Base-by-base conservation (phyloP, 2,888 invertebrate species). In the Drosophila mercatorum region DNA sequence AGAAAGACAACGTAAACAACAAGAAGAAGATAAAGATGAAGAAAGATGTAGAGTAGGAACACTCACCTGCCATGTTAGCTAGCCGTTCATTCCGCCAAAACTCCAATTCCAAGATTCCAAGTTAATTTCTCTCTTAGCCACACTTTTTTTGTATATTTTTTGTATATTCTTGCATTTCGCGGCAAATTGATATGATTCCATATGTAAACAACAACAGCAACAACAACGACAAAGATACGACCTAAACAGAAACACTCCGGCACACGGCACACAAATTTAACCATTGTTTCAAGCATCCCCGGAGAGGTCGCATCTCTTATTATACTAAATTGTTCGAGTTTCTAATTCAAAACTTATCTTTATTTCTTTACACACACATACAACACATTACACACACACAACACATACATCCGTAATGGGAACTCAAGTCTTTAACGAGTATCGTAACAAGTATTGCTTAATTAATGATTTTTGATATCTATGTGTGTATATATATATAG, bases 1-100 rank as follows among this genome's bases (percentile, higher is more conserved):
- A 57, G 41, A 44, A 44, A 44, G 43, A 43, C 22, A 43, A 28
- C 62, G 22, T 36, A 17, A 59, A 67, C 28, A 56, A 34, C 12
- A 53, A 22, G n/a, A 53, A 55, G 7, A 49, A 43, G 60, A 64
- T 36, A 22, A 38, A 38, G 14, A 36, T 17, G 43, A 41, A 8
- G 59, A 52, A 36, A n/a, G 38, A 53, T 8, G 40, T 53, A 53
- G 40, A 40, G 53, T 53, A 53, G 40, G 38, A 79, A 58, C 65
- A 65, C 62, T 57, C 64, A 74, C 81, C 84, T 90, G 84, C 84
- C 84, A 80, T 70, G 80, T 73, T 74, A 83, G 87, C 66, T 72
- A 90, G 73, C 69, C 62, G 73, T 78, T 84, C 84, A 90, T 90
- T 90, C 84, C 90, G 90, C 89, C 69, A 71, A 64, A 67, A 62